Evolutionary conservation across 1,140 invertebrate genomes (phyloP).

Genomic region (Acromyrmex echinatior): DNA sequence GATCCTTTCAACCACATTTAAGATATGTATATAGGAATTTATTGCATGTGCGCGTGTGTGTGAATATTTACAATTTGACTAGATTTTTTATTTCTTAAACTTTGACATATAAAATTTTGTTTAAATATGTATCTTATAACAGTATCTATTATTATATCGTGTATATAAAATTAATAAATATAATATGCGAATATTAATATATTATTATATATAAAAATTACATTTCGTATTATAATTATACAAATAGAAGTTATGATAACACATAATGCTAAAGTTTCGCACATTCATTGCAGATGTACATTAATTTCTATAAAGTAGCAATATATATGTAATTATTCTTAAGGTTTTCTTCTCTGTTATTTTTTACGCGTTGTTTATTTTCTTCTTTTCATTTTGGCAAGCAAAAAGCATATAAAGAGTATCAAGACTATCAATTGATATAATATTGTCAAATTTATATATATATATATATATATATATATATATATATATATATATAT

Average conservation of each 20-base stretch:
- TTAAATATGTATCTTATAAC: too few relatives aligned
- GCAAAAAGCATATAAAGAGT: conserved; percentile 13
- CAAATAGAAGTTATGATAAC: conserved; percentile 18
- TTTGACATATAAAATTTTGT: too few relatives aligned
- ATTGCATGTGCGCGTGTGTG: background rate
- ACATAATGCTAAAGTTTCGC: background rate
- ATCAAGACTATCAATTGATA: too few relatives aligned
- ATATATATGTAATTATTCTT: conserved; percentile 38
- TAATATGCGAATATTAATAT: too few relatives aligned
- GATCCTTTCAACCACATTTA: background rate
- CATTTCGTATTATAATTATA: too few relatives aligned
- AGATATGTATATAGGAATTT: background rate
- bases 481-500: too few relatives aligned
- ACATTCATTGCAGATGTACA: conserved; percentile 7
- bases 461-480: too few relatives aligned
- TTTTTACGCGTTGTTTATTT: conserved; percentile 21
- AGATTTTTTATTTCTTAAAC: too few relatives aligned
- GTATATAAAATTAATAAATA: too few relatives aligned
- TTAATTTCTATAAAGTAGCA: conserved; percentile 1
- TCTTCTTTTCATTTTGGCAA: conserved; percentile 4
- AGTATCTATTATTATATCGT: too few relatives aligned
- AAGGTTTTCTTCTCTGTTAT: background rate
- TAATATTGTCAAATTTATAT: too few relatives aligned
- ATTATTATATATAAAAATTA: background rate
- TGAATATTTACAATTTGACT: too few relatives aligned